These are phyloP conservation scores for Poeciliopsis gracilis DNA, from an alignment of 2,797 vertebrate species.

Conservation along the genomic window DNA sequence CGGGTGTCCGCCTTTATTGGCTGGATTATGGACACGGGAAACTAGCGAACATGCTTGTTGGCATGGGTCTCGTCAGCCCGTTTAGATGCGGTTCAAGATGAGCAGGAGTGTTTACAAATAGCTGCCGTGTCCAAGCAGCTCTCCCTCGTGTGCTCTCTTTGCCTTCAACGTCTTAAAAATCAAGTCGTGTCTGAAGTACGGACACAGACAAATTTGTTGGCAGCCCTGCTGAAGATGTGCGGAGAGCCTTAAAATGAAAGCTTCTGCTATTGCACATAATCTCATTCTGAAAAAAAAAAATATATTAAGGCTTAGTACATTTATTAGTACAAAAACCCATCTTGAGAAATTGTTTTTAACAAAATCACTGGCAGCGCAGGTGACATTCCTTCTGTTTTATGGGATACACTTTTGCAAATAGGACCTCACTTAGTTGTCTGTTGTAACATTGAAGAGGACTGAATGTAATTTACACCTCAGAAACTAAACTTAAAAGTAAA, in stretches of 20 bases:
- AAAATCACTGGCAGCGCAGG: background rate
- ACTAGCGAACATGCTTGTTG: slow-evolving; percentile 43
- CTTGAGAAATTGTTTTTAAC: background rate
- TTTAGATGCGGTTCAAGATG: slow-evolving; percentile 48
- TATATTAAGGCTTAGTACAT: background rate
- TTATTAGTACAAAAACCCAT: background rate
- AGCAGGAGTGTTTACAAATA: slow-evolving; percentile 44
- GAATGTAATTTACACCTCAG: background rate
- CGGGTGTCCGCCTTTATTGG: slow-evolving; percentile 37
- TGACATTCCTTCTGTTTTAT: background rate
- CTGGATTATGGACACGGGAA: slow-evolving; percentile 33
- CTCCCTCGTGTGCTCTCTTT: background rate
- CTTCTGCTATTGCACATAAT: background rate
- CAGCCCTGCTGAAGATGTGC: background rate
- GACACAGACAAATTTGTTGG: background rate
- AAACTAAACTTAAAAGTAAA: background rate
- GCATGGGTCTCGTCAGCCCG: slow-evolving; percentile 45
- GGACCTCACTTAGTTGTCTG: background rate
- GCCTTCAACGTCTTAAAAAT: slow-evolving; percentile 14
- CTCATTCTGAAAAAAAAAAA: background rate
- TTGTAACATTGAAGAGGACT: background rate
- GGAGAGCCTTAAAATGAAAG: background rate
- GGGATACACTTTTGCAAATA: background rate
- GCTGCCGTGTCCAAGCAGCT: slow-evolving; percentile 25
- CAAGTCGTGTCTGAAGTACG: slow-evolving; percentile 13